Conservation (phyloP, 1,140 invertebrate genomes). For the Sycophaga agraensis region DNA sequence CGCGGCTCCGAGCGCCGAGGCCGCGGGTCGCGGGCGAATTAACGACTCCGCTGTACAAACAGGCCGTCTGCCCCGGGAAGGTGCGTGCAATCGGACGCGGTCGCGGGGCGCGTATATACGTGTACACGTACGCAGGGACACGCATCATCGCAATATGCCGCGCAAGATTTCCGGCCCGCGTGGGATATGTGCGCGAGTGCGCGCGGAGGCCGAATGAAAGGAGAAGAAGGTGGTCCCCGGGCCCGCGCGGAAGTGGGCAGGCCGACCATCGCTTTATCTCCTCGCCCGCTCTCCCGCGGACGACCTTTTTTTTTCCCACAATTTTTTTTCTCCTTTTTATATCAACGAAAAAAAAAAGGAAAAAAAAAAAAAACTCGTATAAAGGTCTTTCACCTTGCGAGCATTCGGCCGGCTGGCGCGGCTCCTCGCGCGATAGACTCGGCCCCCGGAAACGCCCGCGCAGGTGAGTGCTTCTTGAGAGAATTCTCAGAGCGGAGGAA, state of each 20-base stretch:
- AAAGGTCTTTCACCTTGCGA: slow-evolving; percentile 15
- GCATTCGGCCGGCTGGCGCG: background rate
- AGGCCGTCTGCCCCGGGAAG: too few relatives aligned
- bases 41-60: too few relatives aligned
- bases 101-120: too few relatives aligned
- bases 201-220: background rate
- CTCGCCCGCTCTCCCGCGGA: background rate
- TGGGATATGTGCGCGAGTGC: background rate
- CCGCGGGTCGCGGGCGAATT: too few relatives aligned
- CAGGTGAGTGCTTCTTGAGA: background rate
- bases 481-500: too few relatives aligned
- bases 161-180: slow-evolving; percentile 9
- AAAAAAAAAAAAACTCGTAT: background rate
- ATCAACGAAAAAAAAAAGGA: background rate
- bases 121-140: too few relatives aligned
- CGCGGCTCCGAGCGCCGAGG: too few relatives aligned
- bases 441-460: background rate
- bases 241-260: slow-evolving; percentile 11
- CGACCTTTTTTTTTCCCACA: slow-evolving; percentile 9
- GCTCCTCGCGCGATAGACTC: too few relatives aligned
- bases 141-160: background rate
- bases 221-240: background rate
- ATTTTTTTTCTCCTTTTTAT: slow-evolving; percentile 4
- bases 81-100: too few relatives aligned
- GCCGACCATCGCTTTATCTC: slow-evolving; percentile 2